A percentile compares a stretch with the other conserved stretches of the same genome.
Conservation (phyloP, 2,113 vertebrate species). For the Neomonachus schauinslandi region DNA sequence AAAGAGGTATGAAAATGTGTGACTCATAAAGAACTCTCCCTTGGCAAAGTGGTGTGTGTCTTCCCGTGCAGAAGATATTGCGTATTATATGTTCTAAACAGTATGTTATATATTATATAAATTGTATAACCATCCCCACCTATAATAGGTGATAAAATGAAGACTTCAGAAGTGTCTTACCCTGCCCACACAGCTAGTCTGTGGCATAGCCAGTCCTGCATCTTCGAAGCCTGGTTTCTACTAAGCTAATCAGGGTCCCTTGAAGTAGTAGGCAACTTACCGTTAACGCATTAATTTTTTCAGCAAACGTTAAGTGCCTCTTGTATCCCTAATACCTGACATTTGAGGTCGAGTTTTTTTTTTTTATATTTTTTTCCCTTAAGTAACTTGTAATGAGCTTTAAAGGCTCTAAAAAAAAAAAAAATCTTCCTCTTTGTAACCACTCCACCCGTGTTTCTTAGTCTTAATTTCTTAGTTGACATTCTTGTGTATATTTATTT, state of each 20-base stretch:
- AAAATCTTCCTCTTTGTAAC: not conserved
- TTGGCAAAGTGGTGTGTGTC: not conserved
- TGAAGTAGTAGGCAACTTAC: rapidly evolving
- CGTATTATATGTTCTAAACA: not conserved
- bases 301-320: not conserved
- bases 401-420: not conserved
- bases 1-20: not conserved
- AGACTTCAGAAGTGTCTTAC: not conserved
- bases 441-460: not conserved
- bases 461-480: not conserved
- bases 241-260: too few relatives aligned
- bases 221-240: not conserved
- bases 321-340: not conserved
- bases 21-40: not conserved
- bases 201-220: too few relatives aligned
- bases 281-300: not conserved
- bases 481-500: not conserved
- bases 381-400: not conserved
- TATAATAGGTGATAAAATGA: too few relatives aligned
- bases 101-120: rapidly evolving
- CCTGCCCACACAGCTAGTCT: too few relatives aligned
- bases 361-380: not conserved
- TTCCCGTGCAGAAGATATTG: not conserved
- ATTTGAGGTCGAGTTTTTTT: not conserved
- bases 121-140: rapidly evolving